Conservation (phyloP, 2,797 vertebrate species). For the Sebastes variabilis region DNA sequence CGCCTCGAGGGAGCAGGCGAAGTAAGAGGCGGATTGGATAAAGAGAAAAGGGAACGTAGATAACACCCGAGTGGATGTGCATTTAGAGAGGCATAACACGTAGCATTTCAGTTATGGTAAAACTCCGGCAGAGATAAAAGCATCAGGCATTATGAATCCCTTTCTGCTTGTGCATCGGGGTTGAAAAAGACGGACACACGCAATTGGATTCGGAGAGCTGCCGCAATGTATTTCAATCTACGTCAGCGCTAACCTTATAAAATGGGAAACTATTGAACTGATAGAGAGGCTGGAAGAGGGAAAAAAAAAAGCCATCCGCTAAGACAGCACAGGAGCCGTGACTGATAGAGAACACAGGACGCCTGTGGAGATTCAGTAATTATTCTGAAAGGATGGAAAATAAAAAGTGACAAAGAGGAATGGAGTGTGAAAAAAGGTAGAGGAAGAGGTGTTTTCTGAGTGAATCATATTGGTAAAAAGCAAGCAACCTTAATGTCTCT, state of each 20-base stretch:
- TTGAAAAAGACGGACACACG: conserved; percentile 48
- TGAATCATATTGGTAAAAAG: neutral
- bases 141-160: conserved; percentile 32
- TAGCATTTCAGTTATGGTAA: conserved; percentile 51
- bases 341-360: conserved; percentile 23
- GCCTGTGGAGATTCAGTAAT: conserved; percentile 5
- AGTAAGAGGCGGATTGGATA: conserved; percentile 35
- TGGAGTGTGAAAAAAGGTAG: neutral
- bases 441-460: neutral
- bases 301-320: neutral
- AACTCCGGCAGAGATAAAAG: conserved; percentile 66
- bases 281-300: conserved; percentile 20
- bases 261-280: conserved; percentile 59
- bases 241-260: conserved; percentile 53
- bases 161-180: conserved; percentile 27
- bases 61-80: conserved; percentile 33
- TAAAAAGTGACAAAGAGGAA: neutral
- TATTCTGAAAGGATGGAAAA: conserved; percentile 40
- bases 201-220: conserved; percentile 64
- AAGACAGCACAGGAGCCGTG: conserved; percentile 2
- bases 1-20: conserved; percentile 13
- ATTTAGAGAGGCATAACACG: conserved; percentile 47
- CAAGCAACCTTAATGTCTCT: neutral
- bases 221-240: conserved; percentile 65
- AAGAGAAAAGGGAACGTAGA: conserved; percentile 28